Conservation (phyloP, 2,797 vertebrate species). For the Ceyx erithaca region DNA sequence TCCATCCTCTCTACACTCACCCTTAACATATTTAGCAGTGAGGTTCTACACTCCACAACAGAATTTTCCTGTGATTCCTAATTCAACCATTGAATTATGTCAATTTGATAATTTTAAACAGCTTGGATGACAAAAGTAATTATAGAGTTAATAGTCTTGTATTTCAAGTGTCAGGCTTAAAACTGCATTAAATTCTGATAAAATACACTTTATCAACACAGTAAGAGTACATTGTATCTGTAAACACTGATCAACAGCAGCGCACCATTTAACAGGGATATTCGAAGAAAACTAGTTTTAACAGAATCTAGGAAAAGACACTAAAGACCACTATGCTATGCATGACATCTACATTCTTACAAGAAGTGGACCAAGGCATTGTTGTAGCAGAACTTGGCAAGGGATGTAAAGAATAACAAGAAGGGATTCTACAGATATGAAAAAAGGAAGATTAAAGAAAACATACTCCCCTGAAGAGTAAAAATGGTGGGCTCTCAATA, state of each 20-base stretch:
- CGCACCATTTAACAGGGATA: neutral
- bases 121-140: neutral
- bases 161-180: neutral
- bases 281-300: neutral
- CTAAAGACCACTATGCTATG: neutral
- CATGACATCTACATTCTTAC: neutral
- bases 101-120: neutral
- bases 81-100: neutral
- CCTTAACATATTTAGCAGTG: too few relatives aligned
- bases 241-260: neutral
- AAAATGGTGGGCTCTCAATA: too few relatives aligned
- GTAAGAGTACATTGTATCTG: neutral
- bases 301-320: neutral
- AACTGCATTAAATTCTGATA: neutral
- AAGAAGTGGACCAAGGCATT: neutral
- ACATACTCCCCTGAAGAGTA: too few relatives aligned
- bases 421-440: too few relatives aligned
- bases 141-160: neutral
- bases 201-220: neutral
- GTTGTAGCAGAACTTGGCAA: too few relatives aligned
- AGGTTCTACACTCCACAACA: too few relatives aligned
- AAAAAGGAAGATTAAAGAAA: too few relatives aligned
- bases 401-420: too few relatives aligned
- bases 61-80: neutral
- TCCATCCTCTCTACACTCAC: too few relatives aligned